These are phyloP conservation scores for Anolis sagrei DNA, from an alignment of 2,113 vertebrate species.

Conservation along the genomic window DNA sequence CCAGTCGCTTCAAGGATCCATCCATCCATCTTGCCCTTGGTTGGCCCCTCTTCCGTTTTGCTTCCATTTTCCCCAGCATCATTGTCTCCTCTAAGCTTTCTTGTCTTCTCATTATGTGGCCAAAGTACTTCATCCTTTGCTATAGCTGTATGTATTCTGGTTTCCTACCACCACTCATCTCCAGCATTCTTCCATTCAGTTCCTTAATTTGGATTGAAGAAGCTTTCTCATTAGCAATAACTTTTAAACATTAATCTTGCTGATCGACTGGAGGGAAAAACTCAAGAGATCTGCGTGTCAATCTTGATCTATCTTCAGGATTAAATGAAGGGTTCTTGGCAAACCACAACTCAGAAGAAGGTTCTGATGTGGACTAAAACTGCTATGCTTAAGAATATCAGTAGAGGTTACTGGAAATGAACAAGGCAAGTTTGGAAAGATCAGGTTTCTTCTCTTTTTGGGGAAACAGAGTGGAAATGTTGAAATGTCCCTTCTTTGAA, in stretches of 20 bases:
- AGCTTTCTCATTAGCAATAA: not conserved
- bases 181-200: not conserved
- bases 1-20: no score
- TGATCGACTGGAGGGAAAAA: not conserved
- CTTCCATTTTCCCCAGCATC: no score
- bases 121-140: no score
- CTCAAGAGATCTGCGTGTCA: not conserved
- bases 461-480: no score
- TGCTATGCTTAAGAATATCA: not conserved
- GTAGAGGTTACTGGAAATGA: not conserved
- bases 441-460: not conserved
- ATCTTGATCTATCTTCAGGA: not conserved
- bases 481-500: no score
- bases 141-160: not conserved
- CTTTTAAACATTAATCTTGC: not conserved
- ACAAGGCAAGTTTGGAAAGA: not conserved
- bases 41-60: no score
- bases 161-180: not conserved
- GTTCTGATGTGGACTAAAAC: not conserved
- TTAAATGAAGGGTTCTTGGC: not conserved
- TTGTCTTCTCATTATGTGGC: no score
- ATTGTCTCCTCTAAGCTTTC: no score
- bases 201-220: not conserved
- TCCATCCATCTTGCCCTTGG: no score
- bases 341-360: not conserved